Base-by-base conservation (phyloP, 2,113 vertebrate species). In the Alces alces region DNA sequence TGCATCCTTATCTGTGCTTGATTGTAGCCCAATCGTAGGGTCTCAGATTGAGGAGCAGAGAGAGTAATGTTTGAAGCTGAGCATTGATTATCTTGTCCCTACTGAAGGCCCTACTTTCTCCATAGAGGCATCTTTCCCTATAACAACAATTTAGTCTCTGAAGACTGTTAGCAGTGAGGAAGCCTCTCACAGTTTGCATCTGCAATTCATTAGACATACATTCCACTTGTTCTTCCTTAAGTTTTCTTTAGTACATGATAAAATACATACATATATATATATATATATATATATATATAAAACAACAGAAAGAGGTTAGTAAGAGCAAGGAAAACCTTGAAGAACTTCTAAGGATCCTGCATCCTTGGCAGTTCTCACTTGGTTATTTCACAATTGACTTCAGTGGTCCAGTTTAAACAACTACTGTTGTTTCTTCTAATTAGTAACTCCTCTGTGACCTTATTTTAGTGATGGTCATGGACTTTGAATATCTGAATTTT, bases 221-320 rank as follows among this genome's bases (percentile, higher is more conserved):
- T 76, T 97, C 45, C 85, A 17, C 45, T 96, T 79, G 80, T 45
- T 47, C 25, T 52, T 64, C 43, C 60, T 82, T 80, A 36, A 76
- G 52, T 91, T 96, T 88, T 80, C 80, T 86, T 80, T 85, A 60
- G 55, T 83, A 36, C 19, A 30, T 7, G 16, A 10, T 86, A 89
- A 86, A 86, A 64, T 85, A 73, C 45, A 54, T 70, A 91, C 7
- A 50, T 2, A 54, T 54, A 54, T 17, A 52, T 5, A 52, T 16
- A 55, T 2, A 23, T 10, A 58, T 11, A 58, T 11, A 27, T 27
- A 27, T 27, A 58, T 58, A 58, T 58, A 58, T 91, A 33, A 70
- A 94, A 79, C 2, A 30, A 28, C 91, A 66, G 55, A 96, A 87
- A 78, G 64, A 30, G 21, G 33, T 50, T 19, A 17, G 12, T 64